Percentiles rank a stretch among this genome's conserved stretches.
phyloP scores from a whole-genome alignment of 1,140 invertebrate species.

The Bathynomus jamesi region DNA sequence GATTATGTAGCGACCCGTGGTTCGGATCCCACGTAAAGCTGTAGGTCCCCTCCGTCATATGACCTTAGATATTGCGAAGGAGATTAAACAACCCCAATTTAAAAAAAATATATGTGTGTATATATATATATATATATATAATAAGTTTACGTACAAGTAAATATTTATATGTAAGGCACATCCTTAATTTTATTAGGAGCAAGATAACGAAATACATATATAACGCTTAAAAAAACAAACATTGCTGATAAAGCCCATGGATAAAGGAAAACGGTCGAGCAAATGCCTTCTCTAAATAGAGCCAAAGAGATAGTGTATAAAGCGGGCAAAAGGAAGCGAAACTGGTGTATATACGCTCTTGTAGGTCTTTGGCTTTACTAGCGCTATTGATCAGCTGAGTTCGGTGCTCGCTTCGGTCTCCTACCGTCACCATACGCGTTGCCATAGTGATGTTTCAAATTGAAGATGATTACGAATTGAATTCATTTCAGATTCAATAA shows the following conservation, averaged over 20 bases:
- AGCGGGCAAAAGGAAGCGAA: background rate
- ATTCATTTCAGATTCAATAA: background rate
- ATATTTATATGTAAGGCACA: background rate
- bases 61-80: too few species aligned
- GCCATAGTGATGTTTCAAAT: background rate
- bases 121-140: background rate
- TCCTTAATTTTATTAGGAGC: background rate
- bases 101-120: background rate
- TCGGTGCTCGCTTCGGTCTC: background rate
- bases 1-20: too few species aligned
- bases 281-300: background rate
- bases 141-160: background rate
- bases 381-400: background rate
- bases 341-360: background rate
- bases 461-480: background rate
- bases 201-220: slow-evolving; percentile 1
- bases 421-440: background rate
- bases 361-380: background rate
- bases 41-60: too few species aligned
- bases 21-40: too few species aligned
- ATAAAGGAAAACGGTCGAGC: background rate
- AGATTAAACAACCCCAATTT: too few species aligned
- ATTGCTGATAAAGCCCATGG: background rate
- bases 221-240: background rate
- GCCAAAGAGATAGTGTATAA: background rate